Base-by-base conservation (phyloP, 2,797 vertebrate species). In the Typhlichthys subterraneus region DNA sequence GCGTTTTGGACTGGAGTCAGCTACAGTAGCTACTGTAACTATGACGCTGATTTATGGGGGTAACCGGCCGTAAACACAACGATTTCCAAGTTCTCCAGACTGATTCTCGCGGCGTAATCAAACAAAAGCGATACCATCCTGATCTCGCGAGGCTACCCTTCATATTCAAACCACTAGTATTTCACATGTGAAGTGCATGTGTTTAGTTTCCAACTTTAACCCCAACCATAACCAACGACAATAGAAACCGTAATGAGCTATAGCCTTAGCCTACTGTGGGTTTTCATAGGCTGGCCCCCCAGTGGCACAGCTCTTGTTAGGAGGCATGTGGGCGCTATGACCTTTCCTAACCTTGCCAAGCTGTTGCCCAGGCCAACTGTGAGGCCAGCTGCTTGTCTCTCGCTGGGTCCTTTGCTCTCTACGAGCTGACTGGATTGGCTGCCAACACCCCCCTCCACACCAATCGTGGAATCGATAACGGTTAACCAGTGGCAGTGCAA, bases 351-450 rank as follows among this genome's bases (percentile, higher is more conserved):
- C 83, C 78, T 85, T 90, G 86, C 89, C 83, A 77, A 38, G 71
- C 80, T 33, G 67, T 79, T 55, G 67, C 72, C 53, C 69, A 66
- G 75, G 70, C 88, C 87, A 82, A 89, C 91, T 89, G 89, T 83
- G 90, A 84, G 81, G 77, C 88, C 84, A 80, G 81, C 90, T 91
- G 90, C 87, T 83, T 13, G 65, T 87, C 80, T 86, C 83, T 85
- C 81, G 75, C 76, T 69, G 50, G 50, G 77, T 17, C 60, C 54
- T 68, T 79, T 69, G 73, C 63, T 84, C 64, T 67, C 67, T 72
- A 68, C 65, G 4, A 29, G 23, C 23, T 29, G 76, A 75, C 75
- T 58, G 65, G 48, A 57, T n/a, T 42, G 59, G 49, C 14, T 79
- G 67, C 72, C 69, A 85, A 45, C 45, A 48, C 53, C 54, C 65